Evolutionary conservation across 2,888 invertebrate species (phyloP).

Genomic region (Coleophora flavipennella): DNA sequence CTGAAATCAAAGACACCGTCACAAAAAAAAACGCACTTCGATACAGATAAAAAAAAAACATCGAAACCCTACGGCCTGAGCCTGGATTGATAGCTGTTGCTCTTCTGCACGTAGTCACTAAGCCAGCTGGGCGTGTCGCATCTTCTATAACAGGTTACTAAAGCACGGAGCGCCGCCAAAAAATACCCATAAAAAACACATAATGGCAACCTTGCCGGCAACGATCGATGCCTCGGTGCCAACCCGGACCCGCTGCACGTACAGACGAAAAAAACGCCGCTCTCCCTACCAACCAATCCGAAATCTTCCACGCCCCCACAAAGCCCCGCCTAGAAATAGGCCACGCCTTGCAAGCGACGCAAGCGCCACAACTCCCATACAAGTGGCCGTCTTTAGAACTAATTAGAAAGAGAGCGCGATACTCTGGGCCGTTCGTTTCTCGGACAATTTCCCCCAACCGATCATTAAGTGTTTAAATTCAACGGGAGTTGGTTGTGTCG

Average conservation of each 20-base stretch:
- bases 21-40: conserved; percentile 44
- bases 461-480: conserved; percentile 73
- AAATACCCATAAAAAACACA: conserved; percentile 71
- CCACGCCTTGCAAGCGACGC: conserved; percentile 37
- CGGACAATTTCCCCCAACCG: conserved; percentile 72
- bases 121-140: conserved; percentile 55
- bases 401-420: conserved; percentile 53
- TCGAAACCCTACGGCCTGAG: conserved; percentile 52
- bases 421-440: conserved; percentile 64
- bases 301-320: conserved; percentile 30
- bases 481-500: conserved; percentile 72
- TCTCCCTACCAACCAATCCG: conserved; percentile 42
- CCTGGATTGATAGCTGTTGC: conserved; percentile 57
- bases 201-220: conserved; percentile 63
- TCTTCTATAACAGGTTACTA: conserved; percentile 59
- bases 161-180: conserved; percentile 63
- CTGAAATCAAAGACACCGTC: conserved; percentile 51
- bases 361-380: conserved; percentile 55
- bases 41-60: conserved; percentile 43
- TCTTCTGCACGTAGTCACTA: conserved; percentile 49
- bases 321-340: conserved; percentile 37
- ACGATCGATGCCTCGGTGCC: conserved; percentile 63
- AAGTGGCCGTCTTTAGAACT: conserved; percentile 48
- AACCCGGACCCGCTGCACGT: conserved; percentile 59
- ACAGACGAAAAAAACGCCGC: conserved; percentile 59